phyloP scores from a whole-genome alignment of 1,140 invertebrate genomes.

The Heterodera carotae region DNA sequence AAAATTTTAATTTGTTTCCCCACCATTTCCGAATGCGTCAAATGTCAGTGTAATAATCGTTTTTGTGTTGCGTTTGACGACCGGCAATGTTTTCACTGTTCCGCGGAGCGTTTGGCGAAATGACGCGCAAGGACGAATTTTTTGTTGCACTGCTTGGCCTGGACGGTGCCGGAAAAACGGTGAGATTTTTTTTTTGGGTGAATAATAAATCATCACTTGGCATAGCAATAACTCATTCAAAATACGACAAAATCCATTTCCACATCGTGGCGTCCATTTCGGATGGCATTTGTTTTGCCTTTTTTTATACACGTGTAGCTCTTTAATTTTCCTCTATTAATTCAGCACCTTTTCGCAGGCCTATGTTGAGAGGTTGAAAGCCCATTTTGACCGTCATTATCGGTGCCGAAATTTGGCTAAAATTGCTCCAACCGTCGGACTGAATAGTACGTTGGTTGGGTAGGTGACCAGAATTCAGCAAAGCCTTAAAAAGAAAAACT shows the following conservation, averaged over 20 bases:
- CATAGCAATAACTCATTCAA: no score
- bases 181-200: slow-evolving; percentile 71
- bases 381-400: slow-evolving; percentile 85
- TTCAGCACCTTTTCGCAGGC: no score
- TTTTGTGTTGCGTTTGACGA: no score
- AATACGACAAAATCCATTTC: no score
- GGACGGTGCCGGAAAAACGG: slow-evolving; percentile 98
- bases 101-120: slow-evolving; percentile 92
- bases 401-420: slow-evolving; percentile 88
- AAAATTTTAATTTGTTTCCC: neutral
- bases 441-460: slow-evolving; percentile 82
- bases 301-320: no score
- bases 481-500: no score
- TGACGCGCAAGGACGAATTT: slow-evolving; percentile 95
- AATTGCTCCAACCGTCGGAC: slow-evolving; percentile 94
- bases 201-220: no score
- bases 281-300: slow-evolving; percentile 18
- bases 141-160: slow-evolving; percentile 93
- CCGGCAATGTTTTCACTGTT: slow-evolving; percentile 90
- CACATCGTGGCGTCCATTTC: no score
- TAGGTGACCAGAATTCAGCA: no score
- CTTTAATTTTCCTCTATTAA: no score
- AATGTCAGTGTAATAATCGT: no score
- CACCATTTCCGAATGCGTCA: neutral
- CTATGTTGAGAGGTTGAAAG: slow-evolving; percentile 94